phyloP scores from a whole-genome alignment of 2,113 vertebrate genomes.

The Bubo bubo region DNA sequence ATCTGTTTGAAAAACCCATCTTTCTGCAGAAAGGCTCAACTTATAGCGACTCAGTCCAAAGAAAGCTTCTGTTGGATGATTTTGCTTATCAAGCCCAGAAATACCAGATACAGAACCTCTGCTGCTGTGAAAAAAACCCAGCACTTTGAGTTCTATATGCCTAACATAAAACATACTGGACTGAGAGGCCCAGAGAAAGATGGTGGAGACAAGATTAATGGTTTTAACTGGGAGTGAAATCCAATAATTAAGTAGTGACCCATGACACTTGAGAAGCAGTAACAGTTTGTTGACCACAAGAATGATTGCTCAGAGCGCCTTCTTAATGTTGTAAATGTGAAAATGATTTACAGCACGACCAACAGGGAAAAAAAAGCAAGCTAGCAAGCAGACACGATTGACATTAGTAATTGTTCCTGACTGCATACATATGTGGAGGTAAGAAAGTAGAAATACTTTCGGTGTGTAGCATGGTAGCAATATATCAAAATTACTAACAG shows the following conservation, averaged over 20 bases:
- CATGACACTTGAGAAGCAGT: constrained; percentile 60
- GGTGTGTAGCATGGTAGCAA: constrained; percentile 32
- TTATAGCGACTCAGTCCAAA: background rate
- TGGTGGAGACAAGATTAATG: constrained; percentile 67
- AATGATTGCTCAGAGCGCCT: constrained; percentile 55
- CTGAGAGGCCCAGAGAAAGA: constrained; percentile 42
- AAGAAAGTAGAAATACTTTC: constrained; percentile 28
- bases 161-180: constrained; percentile 53
- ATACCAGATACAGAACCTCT: background rate
- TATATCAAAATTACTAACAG: constrained; percentile 50
- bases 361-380: constrained; percentile 10
- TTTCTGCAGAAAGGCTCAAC: background rate
- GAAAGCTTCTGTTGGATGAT: background rate
- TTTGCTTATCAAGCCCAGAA: background rate
- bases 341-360: constrained; percentile 64
- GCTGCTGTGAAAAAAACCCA: background rate
- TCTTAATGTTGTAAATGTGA: constrained; percentile 64
- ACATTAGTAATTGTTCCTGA: constrained; percentile 59
- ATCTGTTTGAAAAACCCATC: background rate
- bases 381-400: constrained; percentile 38
- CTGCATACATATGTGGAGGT: constrained; percentile 52
- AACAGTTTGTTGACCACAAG: constrained; percentile 63
- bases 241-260: constrained; percentile 70
- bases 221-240: constrained; percentile 67
- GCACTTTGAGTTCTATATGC: background rate